Conservation (phyloP, 2,888 invertebrate genomes). For the Dioctria rufipes region DNA sequence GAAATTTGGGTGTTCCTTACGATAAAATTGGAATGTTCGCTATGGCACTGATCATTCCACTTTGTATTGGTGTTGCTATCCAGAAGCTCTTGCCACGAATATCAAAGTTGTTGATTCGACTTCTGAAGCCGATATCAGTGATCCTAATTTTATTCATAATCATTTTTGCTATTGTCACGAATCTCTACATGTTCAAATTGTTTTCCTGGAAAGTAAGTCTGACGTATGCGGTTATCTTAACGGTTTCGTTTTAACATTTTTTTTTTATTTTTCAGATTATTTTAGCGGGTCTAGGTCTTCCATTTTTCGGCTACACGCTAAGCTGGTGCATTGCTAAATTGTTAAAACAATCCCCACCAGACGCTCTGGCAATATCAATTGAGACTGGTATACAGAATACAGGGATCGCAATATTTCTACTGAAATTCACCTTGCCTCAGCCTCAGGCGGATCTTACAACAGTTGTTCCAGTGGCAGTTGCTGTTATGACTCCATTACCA, state of each 20-base stretch:
- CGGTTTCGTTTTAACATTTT: not conserved
- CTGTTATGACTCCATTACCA: conserved; percentile 94
- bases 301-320: conserved; percentile 84
- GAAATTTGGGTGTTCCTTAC: conserved; percentile 84
- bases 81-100: conserved; percentile 80
- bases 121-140: conserved; percentile 88
- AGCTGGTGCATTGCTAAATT: conserved; percentile 79
- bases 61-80: conserved; percentile 77
- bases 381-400: conserved; percentile 97
- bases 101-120: conserved; percentile 80
- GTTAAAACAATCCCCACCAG: conserved; percentile 76
- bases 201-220: conserved; percentile 87
- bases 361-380: conserved; percentile 89
- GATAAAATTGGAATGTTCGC: conserved; percentile 82
- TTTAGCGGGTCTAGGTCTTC: conserved; percentile 84
- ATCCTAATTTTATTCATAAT: conserved; percentile 87
- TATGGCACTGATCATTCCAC: conserved; percentile 82
- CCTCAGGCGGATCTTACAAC: conserved; percentile 92
- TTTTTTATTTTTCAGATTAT: conserved; percentile 76
- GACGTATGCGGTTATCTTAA: not conserved
- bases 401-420: conserved; percentile 90
- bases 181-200: conserved; percentile 88
- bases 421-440: conserved; percentile 85
- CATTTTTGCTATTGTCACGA: conserved; percentile 89
- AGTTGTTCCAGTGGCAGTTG: conserved; percentile 91